phyloP scores from a whole-genome alignment of 2,888 invertebrate genomes.

The Ctenicera cuprea region DNA sequence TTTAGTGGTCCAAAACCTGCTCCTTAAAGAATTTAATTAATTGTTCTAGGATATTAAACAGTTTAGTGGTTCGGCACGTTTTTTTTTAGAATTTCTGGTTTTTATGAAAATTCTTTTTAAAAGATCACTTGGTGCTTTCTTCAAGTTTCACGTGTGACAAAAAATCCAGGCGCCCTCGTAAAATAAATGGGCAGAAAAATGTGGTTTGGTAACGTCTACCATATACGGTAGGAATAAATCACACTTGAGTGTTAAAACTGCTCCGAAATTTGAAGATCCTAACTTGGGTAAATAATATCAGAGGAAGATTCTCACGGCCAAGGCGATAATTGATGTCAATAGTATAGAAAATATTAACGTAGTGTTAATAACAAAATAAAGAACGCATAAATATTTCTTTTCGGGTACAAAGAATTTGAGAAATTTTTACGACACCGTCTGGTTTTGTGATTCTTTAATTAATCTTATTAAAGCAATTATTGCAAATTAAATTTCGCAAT shows the following conservation, averaged over 20 bases:
- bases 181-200: constrained; percentile 14
- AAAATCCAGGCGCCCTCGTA: constrained; percentile 19
- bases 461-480: background rate
- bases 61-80: constrained; percentile 4
- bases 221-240: constrained; percentile 65
- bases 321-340: constrained; percentile 62
- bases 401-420: background rate
- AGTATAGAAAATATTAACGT: constrained; percentile 44
- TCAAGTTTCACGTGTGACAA: constrained; percentile 13
- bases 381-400: constrained; percentile 26
- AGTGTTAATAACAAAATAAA: constrained; percentile 52
- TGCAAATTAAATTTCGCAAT: background rate
- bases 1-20: constrained; percentile 2
- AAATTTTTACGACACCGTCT: too few species aligned
- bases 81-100: background rate
- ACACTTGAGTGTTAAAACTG: constrained; percentile 67
- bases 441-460: background rate
- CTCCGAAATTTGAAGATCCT: constrained; percentile 63
- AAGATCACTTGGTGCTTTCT: background rate
- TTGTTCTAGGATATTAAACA: constrained; percentile 1
- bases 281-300: constrained; percentile 61
- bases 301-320: constrained; percentile 62
- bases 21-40: constrained; percentile 16
- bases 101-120: background rate
- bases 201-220: constrained; percentile 10